Evolutionary conservation across 2,113 vertebrate genomes (phyloP).

Genomic region (Clarias macrocephalus): DNA sequence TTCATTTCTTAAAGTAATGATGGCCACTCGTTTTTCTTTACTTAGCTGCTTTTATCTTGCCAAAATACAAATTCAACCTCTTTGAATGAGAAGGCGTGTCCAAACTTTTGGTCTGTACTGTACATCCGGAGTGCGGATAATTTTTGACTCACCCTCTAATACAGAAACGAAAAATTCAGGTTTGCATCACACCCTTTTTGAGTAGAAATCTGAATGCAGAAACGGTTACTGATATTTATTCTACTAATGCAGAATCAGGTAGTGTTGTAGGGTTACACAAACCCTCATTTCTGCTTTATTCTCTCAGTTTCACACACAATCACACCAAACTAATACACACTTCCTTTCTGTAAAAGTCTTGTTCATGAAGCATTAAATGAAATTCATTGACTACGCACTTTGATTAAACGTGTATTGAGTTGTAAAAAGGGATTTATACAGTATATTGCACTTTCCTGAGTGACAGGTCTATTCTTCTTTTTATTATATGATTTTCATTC

Average conservation of each 20-base stretch:
- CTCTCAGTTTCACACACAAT: neutral
- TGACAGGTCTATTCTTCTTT: constrained; percentile 17
- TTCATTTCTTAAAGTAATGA: too few species aligned
- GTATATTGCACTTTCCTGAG: neutral
- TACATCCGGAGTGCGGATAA: too few species aligned
- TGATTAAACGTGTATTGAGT: constrained; percentile 20
- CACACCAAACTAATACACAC: neutral
- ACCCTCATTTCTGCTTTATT: neutral
- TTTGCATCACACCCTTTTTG: neutral
- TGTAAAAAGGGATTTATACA: constrained; percentile 4
- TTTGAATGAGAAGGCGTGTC: too few species aligned
- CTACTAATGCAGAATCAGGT: neutral
- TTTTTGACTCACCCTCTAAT: too few species aligned
- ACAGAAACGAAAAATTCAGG: too few species aligned
- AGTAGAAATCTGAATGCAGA: neutral
- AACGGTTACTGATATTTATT: neutral
- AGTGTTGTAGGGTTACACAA: neutral
- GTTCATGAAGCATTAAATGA: constrained; percentile 19
- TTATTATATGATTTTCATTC: neutral
- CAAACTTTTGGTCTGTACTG: too few species aligned
- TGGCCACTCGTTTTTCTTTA: too few species aligned
- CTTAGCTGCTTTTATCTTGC: too few species aligned
- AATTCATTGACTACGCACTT: constrained; percentile 18
- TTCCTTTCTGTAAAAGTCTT: neutral
- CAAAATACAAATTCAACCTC: too few species aligned